These are phyloP conservation scores for Chloroceryle amazona DNA, from an alignment of 2,797 vertebrate species.

Conservation along the genomic window DNA sequence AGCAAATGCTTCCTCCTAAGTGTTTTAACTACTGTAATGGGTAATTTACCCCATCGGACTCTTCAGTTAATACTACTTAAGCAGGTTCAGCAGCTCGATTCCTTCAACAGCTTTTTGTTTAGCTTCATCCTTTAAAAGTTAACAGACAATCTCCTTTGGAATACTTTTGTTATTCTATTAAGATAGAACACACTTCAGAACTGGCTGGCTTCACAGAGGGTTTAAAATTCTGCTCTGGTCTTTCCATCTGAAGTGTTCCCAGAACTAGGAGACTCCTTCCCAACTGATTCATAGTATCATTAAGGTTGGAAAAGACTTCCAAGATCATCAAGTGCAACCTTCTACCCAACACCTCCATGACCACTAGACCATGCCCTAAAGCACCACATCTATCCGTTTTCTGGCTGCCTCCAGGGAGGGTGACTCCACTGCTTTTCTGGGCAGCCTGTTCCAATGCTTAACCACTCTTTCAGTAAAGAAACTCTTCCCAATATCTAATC, in stretches of 20 bases:
- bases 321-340: too few relatives aligned
- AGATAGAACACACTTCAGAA: not conserved
- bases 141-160: not conserved
- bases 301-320: too few relatives aligned
- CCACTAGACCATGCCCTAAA: too few relatives aligned
- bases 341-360: too few relatives aligned
- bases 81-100: not conserved
- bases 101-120: not conserved
- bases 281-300: too few relatives aligned
- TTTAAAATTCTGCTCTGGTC: not conserved
- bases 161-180: not conserved
- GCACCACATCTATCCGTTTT: too few relatives aligned
- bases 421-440: too few relatives aligned
- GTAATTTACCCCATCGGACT: not conserved
- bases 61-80: not conserved
- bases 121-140: not conserved
- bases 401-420: too few relatives aligned
- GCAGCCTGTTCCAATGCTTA: too few relatives aligned
- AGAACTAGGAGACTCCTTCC: not conserved
- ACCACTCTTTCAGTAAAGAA: too few relatives aligned
- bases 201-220: not conserved
- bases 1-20: not conserved
- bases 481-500: too few relatives aligned
- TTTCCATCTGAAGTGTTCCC: not conserved
- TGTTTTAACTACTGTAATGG: not conserved